Evolutionary conservation across 2,797 vertebrate species (phyloP).

Genomic region (Aplochiton taeniatus): DNA sequence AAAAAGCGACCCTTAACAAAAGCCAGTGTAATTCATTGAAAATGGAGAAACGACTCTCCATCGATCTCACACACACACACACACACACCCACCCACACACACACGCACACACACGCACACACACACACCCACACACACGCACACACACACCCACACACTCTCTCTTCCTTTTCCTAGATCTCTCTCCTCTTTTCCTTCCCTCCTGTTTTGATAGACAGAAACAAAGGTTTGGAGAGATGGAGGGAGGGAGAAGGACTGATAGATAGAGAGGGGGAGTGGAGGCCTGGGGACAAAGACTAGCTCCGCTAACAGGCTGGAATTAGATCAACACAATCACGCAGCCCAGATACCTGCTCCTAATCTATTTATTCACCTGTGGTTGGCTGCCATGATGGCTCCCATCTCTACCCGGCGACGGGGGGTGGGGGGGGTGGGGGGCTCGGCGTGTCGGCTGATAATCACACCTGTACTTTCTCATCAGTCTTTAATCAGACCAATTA

Average conservation of each 20-base stretch:
- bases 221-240: slow-evolving; percentile 5
- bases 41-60: slow-evolving; percentile 82
- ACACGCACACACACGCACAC: too few species aligned
- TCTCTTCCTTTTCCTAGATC: not conserved
- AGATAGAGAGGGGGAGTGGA: slow-evolving; percentile 48
- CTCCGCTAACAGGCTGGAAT: slow-evolving; percentile 72
- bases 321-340: slow-evolving; percentile 72
- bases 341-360: slow-evolving; percentile 70
- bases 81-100: too few species aligned
- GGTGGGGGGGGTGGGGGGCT: slow-evolving; percentile 25
- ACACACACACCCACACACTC: too few species aligned
- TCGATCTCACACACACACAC: slow-evolving; percentile 66
- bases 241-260: slow-evolving; percentile 24
- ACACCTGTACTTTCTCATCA: slow-evolving; percentile 82
- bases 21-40: slow-evolving; percentile 81
- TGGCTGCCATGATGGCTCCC: slow-evolving; percentile 70
- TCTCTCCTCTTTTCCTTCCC: slow-evolving; percentile 14
- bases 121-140: too few species aligned
- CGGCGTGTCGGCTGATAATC: slow-evolving; percentile 78
- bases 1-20: slow-evolving; percentile 38
- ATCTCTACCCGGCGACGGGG: slow-evolving; percentile 71
- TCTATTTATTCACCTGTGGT: slow-evolving; percentile 78
- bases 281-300: slow-evolving; percentile 47
- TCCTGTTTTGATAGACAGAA: not conserved
- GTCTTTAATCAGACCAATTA: slow-evolving; percentile 88